phyloP scores from a whole-genome alignment of 2,888 invertebrate genomes.

The Meiosimyza platycephala region DNA sequence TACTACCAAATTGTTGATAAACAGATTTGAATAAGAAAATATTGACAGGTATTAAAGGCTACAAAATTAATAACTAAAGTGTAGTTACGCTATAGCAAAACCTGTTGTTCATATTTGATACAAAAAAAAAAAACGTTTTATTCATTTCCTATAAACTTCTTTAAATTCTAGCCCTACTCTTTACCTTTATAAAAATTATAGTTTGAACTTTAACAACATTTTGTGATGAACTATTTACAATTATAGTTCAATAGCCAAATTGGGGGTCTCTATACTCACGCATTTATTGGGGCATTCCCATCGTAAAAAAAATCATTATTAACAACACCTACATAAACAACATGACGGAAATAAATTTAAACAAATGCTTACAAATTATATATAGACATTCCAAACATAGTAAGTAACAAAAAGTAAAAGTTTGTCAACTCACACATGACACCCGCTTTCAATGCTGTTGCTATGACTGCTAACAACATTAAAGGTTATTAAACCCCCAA shows the following conservation, averaged over 20 bases:
- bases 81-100: too few relatives aligned
- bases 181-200: too few relatives aligned
- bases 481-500: conserved; percentile 18
- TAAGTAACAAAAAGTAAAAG: conserved; percentile 31
- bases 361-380: background rate
- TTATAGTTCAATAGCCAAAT: conserved; percentile 28
- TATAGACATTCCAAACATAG: background rate
- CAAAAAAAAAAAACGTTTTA: too few relatives aligned
- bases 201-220: too few relatives aligned
- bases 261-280: background rate
- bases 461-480: conserved; percentile 1
- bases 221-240: background rate
- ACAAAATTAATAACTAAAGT: too few relatives aligned
- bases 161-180: too few relatives aligned
- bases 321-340: background rate
- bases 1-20: too few relatives aligned
- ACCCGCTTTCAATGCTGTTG: background rate
- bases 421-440: background rate
- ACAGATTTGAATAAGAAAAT: too few relatives aligned
- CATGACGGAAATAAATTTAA: conserved; percentile 20
- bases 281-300: background rate
- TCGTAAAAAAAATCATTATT: background rate
- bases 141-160: too few relatives aligned
- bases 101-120: too few relatives aligned
- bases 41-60: too few relatives aligned